phyloP scores from a whole-genome alignment of 2,113 vertebrate species.

The Mustelus asterias region DNA sequence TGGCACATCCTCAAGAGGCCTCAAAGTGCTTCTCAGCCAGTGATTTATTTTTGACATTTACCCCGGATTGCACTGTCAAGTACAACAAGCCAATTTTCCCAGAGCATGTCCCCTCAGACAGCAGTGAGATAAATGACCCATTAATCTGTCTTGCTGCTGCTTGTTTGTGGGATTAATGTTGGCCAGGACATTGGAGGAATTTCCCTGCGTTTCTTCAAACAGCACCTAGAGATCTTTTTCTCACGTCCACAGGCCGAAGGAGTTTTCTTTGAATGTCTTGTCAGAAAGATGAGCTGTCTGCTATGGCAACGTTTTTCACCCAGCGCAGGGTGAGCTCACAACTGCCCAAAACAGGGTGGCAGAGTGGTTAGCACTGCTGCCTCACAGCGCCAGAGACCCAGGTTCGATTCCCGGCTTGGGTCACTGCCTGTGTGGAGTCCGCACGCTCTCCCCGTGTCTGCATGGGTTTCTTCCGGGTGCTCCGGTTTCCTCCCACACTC shows the following conservation, averaged over 20 bases:
- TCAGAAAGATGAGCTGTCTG: background rate
- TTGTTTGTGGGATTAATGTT: background rate
- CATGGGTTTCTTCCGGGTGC: too few species aligned
- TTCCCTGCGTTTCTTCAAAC: background rate
- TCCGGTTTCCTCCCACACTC: too few species aligned
- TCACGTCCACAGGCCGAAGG: background rate
- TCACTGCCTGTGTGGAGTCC: too few species aligned
- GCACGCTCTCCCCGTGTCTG: too few species aligned
- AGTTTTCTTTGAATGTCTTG: background rate
- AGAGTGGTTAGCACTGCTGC: too few species aligned
- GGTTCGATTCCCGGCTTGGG: too few species aligned
- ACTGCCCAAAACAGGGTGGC: too few species aligned
- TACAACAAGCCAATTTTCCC: background rate
- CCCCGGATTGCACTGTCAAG: background rate
- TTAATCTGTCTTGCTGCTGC: background rate
- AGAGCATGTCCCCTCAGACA: background rate
- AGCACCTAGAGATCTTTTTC: background rate
- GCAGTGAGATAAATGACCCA: background rate
- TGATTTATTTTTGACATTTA: background rate
- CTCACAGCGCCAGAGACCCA: too few species aligned
- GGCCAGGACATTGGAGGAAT: background rate
- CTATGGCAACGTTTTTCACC: background rate
- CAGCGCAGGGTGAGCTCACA: background rate
- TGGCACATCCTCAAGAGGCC: background rate
- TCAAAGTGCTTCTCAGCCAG: background rate